A percentile compares a stretch with the other conserved stretches of the same genome.
These are phyloP conservation scores for Callipepla squamata DNA, from an alignment of 2,113 vertebrate genomes.

Conservation along the genomic window DNA sequence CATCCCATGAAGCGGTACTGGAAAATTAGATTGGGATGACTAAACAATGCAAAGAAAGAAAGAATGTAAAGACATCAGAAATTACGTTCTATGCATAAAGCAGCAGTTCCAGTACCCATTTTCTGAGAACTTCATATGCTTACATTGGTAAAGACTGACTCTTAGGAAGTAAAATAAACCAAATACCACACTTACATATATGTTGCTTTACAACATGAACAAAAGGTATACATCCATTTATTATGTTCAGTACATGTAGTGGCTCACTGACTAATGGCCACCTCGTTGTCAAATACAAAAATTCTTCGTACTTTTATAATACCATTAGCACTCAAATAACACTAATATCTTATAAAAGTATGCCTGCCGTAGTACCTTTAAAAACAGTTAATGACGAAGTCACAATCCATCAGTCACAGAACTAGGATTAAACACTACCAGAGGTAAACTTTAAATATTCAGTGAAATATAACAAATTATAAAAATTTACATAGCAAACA, in stretches of 20 bases:
- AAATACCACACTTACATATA: not conserved
- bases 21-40: not conserved
- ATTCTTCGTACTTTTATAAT: not conserved
- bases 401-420: not conserved
- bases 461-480: not conserved
- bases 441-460: not conserved
- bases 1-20: not conserved
- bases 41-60: not conserved
- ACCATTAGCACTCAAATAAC: not conserved
- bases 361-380: not conserved
- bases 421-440: not conserved
- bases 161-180: not conserved
- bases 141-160: not conserved
- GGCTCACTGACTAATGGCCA: not conserved
- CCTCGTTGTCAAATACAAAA: not conserved
- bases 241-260: rapidly evolving
- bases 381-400: not conserved
- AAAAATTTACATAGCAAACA: not conserved
- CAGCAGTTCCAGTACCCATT: not conserved
- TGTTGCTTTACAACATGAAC: not conserved
- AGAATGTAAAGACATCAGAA: not conserved
- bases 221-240: rapidly evolving
- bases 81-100: not conserved
- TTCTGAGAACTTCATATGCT: not conserved
- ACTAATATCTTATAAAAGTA: not conserved